Evolutionary conservation across 2,113 vertebrate species (phyloP).

Genomic region (Psilopsiagon aurifrons): DNA sequence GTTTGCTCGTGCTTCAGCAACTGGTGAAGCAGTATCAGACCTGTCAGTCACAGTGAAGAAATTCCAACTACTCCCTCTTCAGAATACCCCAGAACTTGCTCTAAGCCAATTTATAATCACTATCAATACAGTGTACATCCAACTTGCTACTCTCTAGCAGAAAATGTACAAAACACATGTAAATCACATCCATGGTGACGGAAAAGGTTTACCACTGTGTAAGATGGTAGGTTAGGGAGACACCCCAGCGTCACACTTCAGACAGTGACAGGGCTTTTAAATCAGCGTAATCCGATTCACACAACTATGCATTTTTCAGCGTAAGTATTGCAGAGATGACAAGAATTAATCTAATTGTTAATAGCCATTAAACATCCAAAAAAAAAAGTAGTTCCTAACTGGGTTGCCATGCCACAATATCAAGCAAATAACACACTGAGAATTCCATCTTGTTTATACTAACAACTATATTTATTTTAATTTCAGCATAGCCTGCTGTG

Average conservation of each 20-base stretch:
- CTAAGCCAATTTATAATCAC: background rate
- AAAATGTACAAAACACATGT: background rate
- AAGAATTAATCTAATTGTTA: background rate
- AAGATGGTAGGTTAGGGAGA: background rate
- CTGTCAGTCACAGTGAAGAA: background rate
- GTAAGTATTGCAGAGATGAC: background rate
- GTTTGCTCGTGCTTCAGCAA: background rate
- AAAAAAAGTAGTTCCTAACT: constrained; percentile 3
- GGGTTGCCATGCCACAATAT: background rate
- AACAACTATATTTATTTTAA: constrained; percentile 16
- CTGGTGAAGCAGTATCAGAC: background rate
- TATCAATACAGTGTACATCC: background rate
- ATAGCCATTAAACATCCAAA: background rate
- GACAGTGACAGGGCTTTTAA: background rate
- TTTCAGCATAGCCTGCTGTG: background rate
- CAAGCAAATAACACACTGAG: background rate
- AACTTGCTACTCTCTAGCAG: background rate
- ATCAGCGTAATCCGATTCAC: accelerated
- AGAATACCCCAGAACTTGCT: background rate
- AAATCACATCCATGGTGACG: accelerated
- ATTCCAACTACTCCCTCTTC: background rate
- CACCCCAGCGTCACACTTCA: background rate
- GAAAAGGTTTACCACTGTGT: background rate
- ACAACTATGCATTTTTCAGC: background rate
- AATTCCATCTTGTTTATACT: constrained; percentile 37